Conservation (phyloP, 2,797 vertebrate genomes). For the Channallabes apus region DNA sequence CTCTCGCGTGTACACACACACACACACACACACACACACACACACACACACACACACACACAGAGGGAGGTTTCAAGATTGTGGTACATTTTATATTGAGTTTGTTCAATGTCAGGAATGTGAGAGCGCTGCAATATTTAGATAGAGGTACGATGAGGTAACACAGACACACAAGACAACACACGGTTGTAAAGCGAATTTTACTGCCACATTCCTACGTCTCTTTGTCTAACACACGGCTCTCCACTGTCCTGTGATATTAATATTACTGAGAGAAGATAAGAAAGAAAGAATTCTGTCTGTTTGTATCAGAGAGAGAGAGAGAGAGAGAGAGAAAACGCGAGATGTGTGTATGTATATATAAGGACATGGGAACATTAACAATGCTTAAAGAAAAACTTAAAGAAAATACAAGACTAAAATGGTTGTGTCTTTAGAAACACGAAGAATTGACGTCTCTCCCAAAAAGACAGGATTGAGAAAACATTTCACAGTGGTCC, state of each 20-base stretch:
- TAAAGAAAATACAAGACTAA: neutral
- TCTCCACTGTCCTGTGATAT: neutral
- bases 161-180: neutral
- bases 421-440: neutral
- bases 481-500: neutral
- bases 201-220: neutral
- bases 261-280: conserved; percentile 1
- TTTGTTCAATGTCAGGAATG: neutral
- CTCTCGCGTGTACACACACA: neutral
- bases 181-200: neutral
- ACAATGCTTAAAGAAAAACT: neutral
- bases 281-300: neutral
- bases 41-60: neutral
- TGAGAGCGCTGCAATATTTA: neutral
- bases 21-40: neutral
- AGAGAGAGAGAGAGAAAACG: too few species aligned
- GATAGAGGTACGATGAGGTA: neutral
- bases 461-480: neutral
- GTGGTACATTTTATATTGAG: neutral
- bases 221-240: neutral
- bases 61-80: too few species aligned
- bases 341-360: neutral
- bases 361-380: neutral
- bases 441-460: neutral
- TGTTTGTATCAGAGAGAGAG: neutral